Evolutionary conservation across 1,140 invertebrate genomes (phyloP).

Genomic region (Drosophila seguyi): DNA sequence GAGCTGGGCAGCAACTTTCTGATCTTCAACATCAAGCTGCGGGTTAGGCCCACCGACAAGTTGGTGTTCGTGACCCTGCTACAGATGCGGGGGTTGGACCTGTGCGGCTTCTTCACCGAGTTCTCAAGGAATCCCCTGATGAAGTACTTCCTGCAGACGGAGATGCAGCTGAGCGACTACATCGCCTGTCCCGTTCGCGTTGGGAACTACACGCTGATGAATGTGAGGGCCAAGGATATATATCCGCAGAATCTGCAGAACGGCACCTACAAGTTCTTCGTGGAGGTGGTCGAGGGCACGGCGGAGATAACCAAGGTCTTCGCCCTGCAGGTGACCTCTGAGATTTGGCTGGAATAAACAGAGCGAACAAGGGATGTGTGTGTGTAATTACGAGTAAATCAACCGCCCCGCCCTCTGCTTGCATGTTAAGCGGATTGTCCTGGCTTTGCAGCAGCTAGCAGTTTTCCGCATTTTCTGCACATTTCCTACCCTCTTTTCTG

Average conservation of each 20-base stretch:
- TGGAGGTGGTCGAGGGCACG: conserved; percentile 57
- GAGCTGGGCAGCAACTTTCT: conserved; percentile 67
- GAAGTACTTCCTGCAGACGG: conserved; percentile 36
- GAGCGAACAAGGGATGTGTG: conserved; percentile 50
- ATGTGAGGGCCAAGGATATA: conserved; percentile 34
- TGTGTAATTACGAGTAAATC: conserved; percentile 60
- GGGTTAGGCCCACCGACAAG: background rate
- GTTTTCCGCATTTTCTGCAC: conserved; percentile 64
- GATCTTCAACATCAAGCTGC: conserved; percentile 56
- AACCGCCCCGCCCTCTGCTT: conserved; percentile 4
- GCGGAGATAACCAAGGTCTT: conserved; percentile 66
- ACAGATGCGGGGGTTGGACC: conserved; percentile 42
- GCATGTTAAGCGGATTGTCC: conserved; percentile 69
- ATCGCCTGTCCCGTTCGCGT: conserved; percentile 48
- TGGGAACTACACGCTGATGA: conserved; percentile 52
- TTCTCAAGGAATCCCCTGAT: conserved; percentile 28
- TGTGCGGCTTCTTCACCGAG: conserved; percentile 53
- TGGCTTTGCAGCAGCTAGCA: conserved; percentile 7
- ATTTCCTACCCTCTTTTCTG: conserved; percentile 9
- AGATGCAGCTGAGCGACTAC: conserved; percentile 29
- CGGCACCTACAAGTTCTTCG: conserved; percentile 68
- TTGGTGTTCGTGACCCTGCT: conserved; percentile 26
- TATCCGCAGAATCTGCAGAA: conserved; percentile 36
- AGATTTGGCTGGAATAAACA: conserved; percentile 25
- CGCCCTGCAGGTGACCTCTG: conserved; percentile 63